Evolutionary conservation across 2,888 invertebrate genomes (phyloP).

Genomic region (Acanthopleura granulata): DNA sequence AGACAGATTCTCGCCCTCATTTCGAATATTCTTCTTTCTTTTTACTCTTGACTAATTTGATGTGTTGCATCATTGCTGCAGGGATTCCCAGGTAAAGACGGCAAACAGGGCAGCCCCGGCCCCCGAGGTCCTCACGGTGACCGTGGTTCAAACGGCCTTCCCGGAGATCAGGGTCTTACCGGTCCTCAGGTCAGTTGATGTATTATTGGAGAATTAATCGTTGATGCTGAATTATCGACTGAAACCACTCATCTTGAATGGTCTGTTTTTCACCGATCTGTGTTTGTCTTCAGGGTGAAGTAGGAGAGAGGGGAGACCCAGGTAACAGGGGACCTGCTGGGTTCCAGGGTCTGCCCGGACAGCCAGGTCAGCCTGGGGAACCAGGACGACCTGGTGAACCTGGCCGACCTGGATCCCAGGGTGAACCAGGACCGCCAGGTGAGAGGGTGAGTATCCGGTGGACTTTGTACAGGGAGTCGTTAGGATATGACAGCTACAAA

Average conservation of each 20-base stretch:
- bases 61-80: conserved; percentile 24
- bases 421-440: conserved; percentile 53
- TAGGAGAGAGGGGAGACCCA: conserved; percentile 49
- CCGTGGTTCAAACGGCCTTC: conserved; percentile 47
- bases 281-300: conserved; percentile 42
- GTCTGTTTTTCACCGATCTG: background rate
- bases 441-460: conserved; percentile 36
- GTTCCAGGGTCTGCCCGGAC: conserved; percentile 45
- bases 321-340: conserved; percentile 52
- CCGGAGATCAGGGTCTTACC: conserved; percentile 48
- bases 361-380: conserved; percentile 43
- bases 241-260: background rate
- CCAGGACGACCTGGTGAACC: conserved; percentile 52
- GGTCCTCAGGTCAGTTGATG: conserved; percentile 46
- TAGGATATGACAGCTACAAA: too few species aligned
- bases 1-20: too few species aligned
- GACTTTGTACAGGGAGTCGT: too few species aligned
- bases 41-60: background rate
- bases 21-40: too few species aligned
- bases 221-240: too few species aligned
- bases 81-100: conserved; percentile 54
- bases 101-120: conserved; percentile 47
- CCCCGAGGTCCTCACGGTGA: conserved; percentile 53
- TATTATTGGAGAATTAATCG: too few species aligned
- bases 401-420: conserved; percentile 57